These are phyloP conservation scores for Hystrix cristata DNA, from an alignment of 2,113 vertebrate species.

Conservation along the genomic window DNA sequence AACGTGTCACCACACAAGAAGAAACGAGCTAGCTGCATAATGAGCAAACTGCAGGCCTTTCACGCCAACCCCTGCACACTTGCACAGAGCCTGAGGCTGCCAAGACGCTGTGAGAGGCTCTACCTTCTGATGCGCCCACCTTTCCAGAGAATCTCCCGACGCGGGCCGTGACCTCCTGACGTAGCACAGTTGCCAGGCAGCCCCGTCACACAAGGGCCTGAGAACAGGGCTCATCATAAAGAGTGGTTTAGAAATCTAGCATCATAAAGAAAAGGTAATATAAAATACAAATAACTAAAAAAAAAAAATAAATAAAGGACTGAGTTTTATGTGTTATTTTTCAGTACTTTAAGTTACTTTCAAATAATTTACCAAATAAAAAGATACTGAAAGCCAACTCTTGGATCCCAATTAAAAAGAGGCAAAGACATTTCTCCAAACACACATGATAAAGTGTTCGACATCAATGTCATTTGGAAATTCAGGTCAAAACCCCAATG, in stretches of 20 bases:
- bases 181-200: neutral
- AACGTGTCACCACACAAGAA: neutral
- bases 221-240: neutral
- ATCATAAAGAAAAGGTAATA: neutral
- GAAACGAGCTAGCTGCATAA: neutral
- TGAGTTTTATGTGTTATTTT: neutral
- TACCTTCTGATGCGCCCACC: neutral
- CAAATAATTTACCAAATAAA: neutral
- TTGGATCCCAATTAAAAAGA: neutral
- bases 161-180: neutral
- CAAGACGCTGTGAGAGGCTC: no score
- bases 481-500: conserved; percentile 13
- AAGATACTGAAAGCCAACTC: neutral
- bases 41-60: neutral
- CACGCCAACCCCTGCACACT: neutral
- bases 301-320: neutral
- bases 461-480: neutral
- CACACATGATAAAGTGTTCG: neutral
- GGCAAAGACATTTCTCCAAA: conserved; percentile 6
- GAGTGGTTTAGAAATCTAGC: neutral
- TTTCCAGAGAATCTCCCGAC: neutral
- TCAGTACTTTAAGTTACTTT: neutral
- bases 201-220: neutral
- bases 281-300: neutral
- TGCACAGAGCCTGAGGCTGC: neutral